phyloP scores from a whole-genome alignment of 2,888 invertebrate species.

The Mongoloraphidia duomilia region DNA sequence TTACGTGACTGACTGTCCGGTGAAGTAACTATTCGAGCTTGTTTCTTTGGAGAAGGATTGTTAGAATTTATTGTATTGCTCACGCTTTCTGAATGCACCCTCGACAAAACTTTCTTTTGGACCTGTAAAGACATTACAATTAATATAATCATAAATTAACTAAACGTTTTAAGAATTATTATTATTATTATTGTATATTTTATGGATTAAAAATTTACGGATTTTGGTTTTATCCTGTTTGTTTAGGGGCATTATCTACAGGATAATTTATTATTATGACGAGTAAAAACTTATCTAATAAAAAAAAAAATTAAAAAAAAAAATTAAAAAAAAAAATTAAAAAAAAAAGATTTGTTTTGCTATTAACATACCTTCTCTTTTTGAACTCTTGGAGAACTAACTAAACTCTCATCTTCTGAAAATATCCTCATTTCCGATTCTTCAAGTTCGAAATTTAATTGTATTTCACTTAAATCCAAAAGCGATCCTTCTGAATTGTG shows the following conservation, averaged over 20 bases:
- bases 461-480: conserved; percentile 68
- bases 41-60: conserved; percentile 47
- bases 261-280: not conserved
- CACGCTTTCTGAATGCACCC: conserved; percentile 40
- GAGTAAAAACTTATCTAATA: no score
- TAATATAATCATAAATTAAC: not conserved
- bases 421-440: conserved; percentile 78
- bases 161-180: not conserved
- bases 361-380: conserved; percentile 24
- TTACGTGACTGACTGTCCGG: conserved; percentile 41
- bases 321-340: not conserved
- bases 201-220: not conserved
- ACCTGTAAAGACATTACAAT: conserved; percentile 24
- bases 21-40: conserved; percentile 35
- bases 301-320: not conserved
- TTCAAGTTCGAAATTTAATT: conserved; percentile 69
- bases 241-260: not conserved
- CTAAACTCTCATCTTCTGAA: conserved; percentile 69
- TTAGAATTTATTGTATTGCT: conserved; percentile 36
- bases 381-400: conserved; percentile 39
- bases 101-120: conserved; percentile 32
- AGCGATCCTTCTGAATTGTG: conserved; percentile 31
- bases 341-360: not conserved
- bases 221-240: not conserved
- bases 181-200: not conserved